Percentiles rank a stretch among this genome's conserved stretches.
These are phyloP conservation scores for Nycticebus coucang DNA, from an alignment of 2,113 vertebrate species.

Conservation along the genomic window DNA sequence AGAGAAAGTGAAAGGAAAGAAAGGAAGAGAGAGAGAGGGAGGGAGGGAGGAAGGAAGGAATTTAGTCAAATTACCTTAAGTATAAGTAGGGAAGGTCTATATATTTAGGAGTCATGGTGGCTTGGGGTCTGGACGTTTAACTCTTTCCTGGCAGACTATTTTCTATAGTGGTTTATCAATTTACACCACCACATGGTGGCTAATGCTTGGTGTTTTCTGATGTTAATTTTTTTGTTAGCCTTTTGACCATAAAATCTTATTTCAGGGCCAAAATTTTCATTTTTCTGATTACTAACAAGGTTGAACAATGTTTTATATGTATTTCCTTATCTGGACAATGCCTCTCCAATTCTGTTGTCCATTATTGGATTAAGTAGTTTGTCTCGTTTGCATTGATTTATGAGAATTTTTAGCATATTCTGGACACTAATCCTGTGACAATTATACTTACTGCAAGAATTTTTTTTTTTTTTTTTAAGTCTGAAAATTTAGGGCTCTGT, in stretches of 20 bases:
- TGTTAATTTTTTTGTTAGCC: background rate
- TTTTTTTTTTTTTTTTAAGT: background rate
- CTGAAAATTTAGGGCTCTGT: background rate
- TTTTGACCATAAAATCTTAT: slow-evolving; percentile 13
- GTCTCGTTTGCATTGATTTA: background rate
- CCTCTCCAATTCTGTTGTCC: background rate
- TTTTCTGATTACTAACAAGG: background rate
- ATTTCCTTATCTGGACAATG: background rate
- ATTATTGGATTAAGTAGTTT: background rate
- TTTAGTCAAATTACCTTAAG: background rate
- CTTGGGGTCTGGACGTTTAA: background rate
- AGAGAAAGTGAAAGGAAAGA: too few species aligned
- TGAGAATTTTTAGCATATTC: background rate
- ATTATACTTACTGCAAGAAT: background rate
- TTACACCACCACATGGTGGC: fast-evolving
- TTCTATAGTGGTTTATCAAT: background rate
- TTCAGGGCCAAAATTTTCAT: background rate
- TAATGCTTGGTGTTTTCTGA: background rate
- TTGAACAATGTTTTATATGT: background rate
- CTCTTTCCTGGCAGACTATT: background rate
- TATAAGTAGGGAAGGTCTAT: background rate
- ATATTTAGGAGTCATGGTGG: too few species aligned
- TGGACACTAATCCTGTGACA: background rate
- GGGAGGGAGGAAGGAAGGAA: too few species aligned
- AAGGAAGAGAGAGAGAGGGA: too few species aligned